Evolutionary conservation across 2,797 vertebrate species (phyloP).

Genomic region (Margarornis squamiger): DNA sequence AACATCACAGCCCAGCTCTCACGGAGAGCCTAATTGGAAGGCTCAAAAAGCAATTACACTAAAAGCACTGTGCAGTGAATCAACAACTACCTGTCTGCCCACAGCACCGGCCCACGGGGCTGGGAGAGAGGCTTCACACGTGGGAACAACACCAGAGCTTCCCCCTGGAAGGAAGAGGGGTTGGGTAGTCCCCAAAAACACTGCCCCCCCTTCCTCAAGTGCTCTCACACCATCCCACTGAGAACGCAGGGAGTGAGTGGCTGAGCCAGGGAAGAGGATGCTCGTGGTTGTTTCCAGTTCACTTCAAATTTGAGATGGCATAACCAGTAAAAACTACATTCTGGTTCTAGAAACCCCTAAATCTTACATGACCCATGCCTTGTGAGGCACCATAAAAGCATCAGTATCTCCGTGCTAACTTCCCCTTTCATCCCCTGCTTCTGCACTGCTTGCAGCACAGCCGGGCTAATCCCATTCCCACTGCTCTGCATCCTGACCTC

Average conservation of each 20-base stretch:
- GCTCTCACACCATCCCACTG: not conserved
- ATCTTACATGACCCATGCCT: not conserved
- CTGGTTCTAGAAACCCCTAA: not conserved
- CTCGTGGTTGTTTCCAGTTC: not conserved
- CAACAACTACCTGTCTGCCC: not conserved
- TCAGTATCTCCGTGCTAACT: not conserved
- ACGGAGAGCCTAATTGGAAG: not conserved
- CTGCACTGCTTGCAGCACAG: constrained; percentile 1
- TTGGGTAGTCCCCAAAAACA: not conserved
- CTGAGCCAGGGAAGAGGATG: constrained; percentile 1
- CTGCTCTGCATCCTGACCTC: not conserved
- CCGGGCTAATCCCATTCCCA: constrained; percentile 44
- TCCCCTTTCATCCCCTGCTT: not conserved
- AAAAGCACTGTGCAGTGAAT: constrained; percentile 4
- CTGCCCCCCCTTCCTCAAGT: not conserved
- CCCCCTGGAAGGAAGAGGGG: not conserved
- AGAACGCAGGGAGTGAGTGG: not conserved
- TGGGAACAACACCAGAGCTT: not conserved
- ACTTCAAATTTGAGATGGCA: not conserved
- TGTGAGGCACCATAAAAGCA: not conserved
- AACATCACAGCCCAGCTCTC: not conserved
- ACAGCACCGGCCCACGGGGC: not conserved
- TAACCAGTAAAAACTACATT: not conserved
- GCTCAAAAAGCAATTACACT: constrained; percentile 4
- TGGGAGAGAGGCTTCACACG: not conserved